These are phyloP conservation scores for Malurus elegans DNA, from an alignment of 2,113 vertebrate species.

Conservation along the genomic window DNA sequence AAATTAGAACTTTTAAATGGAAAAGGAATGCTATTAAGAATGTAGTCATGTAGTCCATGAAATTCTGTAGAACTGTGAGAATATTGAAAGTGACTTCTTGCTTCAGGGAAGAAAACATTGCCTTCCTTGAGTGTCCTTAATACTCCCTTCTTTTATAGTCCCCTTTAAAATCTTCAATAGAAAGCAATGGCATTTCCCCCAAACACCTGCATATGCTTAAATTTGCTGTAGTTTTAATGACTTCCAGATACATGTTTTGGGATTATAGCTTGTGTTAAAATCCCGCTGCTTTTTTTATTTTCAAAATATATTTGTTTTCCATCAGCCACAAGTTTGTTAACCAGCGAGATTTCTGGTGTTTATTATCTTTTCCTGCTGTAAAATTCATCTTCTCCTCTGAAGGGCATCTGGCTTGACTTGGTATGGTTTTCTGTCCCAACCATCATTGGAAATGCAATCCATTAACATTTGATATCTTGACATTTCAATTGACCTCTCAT, in stretches of 20 bases:
- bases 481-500: slow-evolving; percentile 69
- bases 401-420: slow-evolving; percentile 35
- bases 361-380: slow-evolving; percentile 46
- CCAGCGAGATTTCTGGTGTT: slow-evolving; percentile 7
- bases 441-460: slow-evolving; percentile 47
- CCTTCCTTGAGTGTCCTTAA: slow-evolving; percentile 5
- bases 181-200: slow-evolving; percentile 13
- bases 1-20: not conserved
- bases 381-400: slow-evolving; percentile 34
- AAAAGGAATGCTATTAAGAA: not conserved
- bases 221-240: slow-evolving; percentile 2
- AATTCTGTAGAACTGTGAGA: not conserved
- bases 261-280: slow-evolving; percentile 20
- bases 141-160: not conserved
- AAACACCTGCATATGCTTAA: slow-evolving; percentile 42
- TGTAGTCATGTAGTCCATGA: not conserved
- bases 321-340: slow-evolving; percentile 13
- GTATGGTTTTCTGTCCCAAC: slow-evolving; percentile 34
- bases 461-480: slow-evolving; percentile 62
- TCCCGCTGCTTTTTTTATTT: not conserved
- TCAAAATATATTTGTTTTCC: slow-evolving; percentile 10
- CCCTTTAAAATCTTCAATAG: slow-evolving; percentile 26
- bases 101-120: slow-evolving; percentile 30
- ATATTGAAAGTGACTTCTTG: not conserved
- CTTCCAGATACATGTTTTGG: not conserved